Conservation (phyloP, 23 tunicate species). For the Clavelina lepadiformis region DNA sequence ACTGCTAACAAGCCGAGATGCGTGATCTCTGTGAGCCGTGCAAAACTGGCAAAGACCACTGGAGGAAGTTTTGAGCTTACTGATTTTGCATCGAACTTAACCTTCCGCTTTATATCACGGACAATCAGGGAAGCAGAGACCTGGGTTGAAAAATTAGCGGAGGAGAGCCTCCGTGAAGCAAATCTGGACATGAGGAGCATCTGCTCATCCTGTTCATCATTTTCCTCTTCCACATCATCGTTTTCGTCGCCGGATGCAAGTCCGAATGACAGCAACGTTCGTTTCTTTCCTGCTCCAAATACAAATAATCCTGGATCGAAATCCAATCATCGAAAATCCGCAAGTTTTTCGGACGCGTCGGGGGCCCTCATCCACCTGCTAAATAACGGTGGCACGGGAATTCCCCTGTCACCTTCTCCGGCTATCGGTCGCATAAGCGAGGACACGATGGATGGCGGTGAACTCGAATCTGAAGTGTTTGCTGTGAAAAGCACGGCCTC, state of each 20-base stretch:
- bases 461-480: conserved; percentile 11
- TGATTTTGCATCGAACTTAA: conserved; percentile 58
- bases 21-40: conserved; percentile 67
- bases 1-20: conserved; percentile 48
- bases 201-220: conserved; percentile 86
- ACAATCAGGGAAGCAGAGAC: conserved; percentile 57
- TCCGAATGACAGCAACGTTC: conserved; percentile 19
- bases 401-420: too few species aligned
- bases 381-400: conserved; percentile 6
- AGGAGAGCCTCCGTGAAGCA: conserved; percentile 69
- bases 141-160: conserved; percentile 60
- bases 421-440: background rate
- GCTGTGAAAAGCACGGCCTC: conserved; percentile 27
- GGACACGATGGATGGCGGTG: background rate
- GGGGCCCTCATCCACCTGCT: conserved; percentile 42
- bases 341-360: conserved; percentile 57
- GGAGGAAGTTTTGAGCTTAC: conserved; percentile 77
- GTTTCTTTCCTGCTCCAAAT: conserved; percentile 15
- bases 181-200: conserved; percentile 79
- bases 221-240: conserved; percentile 67
- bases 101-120: conserved; percentile 61
- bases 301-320: background rate
- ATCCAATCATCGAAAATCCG: conserved; percentile 36
- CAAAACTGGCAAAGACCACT: conserved; percentile 59
- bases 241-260: conserved; percentile 63